Conservation (phyloP, 1,140 invertebrate species). For the Trissolcus basalis region DNA sequence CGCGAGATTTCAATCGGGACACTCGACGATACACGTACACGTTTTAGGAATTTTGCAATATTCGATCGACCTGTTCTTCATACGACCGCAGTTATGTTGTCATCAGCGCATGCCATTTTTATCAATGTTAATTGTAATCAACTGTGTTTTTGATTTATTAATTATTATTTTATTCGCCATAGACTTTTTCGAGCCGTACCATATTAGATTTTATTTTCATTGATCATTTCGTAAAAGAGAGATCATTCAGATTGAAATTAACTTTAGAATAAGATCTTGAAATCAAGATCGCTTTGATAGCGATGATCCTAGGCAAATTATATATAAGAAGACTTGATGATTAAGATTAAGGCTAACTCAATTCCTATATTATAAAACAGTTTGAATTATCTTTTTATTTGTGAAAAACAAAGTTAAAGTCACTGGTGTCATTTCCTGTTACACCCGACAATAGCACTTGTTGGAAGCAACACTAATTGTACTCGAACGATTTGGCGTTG, state of each 20-base stretch:
- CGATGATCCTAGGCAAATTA: slow-evolving; percentile 10
- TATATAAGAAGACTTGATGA: slow-evolving; percentile 20
- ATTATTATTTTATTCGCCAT: background rate
- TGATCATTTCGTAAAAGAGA: too few relatives aligned
- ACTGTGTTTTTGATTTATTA: background rate
- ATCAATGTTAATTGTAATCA: background rate
- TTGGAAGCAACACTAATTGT: slow-evolving; percentile 41
- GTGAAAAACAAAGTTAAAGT: slow-evolving; percentile 15
- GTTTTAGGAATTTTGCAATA: slow-evolving; percentile 5
- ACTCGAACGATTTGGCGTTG: background rate
- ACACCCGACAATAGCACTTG: slow-evolving; percentile 53
- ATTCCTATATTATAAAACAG: background rate
- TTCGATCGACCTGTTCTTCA: slow-evolving; percentile 6
- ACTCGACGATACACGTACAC: slow-evolving; percentile 4
- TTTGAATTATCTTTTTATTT: slow-evolving; percentile 3
- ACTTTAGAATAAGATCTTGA: too few relatives aligned
- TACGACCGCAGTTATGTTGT: slow-evolving; percentile 5
- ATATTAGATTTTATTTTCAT: too few relatives aligned
- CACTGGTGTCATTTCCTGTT: slow-evolving; percentile 18
- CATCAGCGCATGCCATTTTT: slow-evolving; percentile 11
- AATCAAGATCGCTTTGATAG: too few relatives aligned
- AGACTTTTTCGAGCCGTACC: background rate
- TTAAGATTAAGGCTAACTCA: slow-evolving; percentile 11
- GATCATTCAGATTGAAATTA: too few relatives aligned
- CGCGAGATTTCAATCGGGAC: slow-evolving; percentile 64